Evolutionary conservation across 2,113 vertebrate species (phyloP).

Genomic region (Pituophis catenifer): DNA sequence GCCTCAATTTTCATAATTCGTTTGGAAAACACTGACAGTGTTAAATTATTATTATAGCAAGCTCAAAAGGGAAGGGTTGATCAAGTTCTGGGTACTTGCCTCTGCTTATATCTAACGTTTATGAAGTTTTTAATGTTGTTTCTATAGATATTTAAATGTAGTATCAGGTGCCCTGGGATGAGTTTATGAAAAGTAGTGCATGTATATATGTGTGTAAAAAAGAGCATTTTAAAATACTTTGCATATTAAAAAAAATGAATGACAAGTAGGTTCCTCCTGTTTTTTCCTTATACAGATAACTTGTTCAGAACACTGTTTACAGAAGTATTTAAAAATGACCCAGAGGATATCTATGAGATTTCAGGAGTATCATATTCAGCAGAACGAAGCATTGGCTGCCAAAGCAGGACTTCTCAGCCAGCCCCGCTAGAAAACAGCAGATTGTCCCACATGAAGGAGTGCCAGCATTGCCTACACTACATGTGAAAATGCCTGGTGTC

Average conservation of each 20-base stretch:
- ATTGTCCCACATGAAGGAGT: neutral
- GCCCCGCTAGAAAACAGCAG: slow-evolving; percentile 71
- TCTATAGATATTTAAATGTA: neutral
- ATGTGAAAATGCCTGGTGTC: slow-evolving; percentile 22
- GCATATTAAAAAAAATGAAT: neutral
- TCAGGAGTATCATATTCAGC: slow-evolving; percentile 98
- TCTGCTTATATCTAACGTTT: neutral
- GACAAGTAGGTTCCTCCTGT: no score
- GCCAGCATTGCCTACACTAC: slow-evolving; percentile 32
- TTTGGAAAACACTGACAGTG: neutral
- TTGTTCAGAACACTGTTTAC: slow-evolving; percentile 93
- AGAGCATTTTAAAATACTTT: neutral
- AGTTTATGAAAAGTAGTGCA: neutral
- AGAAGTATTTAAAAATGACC: slow-evolving; percentile 99
- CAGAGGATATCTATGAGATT: slow-evolving; percentile 98
- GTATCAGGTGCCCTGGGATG: neutral
- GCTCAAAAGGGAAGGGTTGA: neutral
- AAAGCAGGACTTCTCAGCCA: slow-evolving; percentile 91
- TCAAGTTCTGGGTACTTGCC: neutral
- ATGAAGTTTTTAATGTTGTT: neutral
- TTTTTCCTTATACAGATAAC: slow-evolving; percentile 69
- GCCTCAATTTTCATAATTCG: neutral
- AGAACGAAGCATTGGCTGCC: slow-evolving; percentile 95
- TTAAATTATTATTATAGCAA: neutral
- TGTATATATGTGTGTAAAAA: neutral